Conservation (phyloP, 2,113 vertebrate species). For the Oreochromis tanganicae region DNA sequence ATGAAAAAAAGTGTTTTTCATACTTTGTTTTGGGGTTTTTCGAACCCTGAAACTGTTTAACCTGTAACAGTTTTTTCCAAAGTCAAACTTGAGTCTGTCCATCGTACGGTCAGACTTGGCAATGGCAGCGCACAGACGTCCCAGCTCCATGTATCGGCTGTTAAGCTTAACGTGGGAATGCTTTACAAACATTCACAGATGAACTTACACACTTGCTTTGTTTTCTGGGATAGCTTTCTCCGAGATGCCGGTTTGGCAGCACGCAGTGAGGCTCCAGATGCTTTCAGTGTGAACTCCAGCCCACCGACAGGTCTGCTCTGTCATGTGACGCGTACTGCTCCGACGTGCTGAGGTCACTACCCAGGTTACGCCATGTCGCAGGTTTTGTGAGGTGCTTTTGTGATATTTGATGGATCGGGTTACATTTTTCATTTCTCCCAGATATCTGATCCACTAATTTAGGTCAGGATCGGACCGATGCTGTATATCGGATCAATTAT, state of each 20-base stretch:
- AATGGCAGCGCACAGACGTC: neutral
- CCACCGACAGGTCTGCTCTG: neutral
- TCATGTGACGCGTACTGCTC: neutral
- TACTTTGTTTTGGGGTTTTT: neutral
- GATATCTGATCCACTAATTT: neutral
- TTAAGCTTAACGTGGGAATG: neutral
- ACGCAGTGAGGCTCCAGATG: neutral
- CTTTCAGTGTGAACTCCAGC: neutral
- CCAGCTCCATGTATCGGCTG: fast-evolving
- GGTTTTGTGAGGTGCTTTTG: neutral
- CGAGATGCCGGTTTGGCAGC: neutral
- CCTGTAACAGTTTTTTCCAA: neutral
- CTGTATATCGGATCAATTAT: neutral
- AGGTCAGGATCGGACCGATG: neutral
- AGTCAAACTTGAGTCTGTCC: neutral
- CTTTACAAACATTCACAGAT: neutral
- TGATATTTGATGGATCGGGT: neutral
- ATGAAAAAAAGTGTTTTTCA: neutral
- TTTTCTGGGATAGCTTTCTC: neutral
- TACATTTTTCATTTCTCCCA: fast-evolving
- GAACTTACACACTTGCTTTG: neutral
- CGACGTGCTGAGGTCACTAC: neutral
- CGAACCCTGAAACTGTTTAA: neutral
- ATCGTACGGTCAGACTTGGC: fast-evolving
- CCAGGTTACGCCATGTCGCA: neutral